Evolutionary conservation across 2,113 vertebrate genomes (phyloP).

Genomic region (Crotalus viridis): DNA sequence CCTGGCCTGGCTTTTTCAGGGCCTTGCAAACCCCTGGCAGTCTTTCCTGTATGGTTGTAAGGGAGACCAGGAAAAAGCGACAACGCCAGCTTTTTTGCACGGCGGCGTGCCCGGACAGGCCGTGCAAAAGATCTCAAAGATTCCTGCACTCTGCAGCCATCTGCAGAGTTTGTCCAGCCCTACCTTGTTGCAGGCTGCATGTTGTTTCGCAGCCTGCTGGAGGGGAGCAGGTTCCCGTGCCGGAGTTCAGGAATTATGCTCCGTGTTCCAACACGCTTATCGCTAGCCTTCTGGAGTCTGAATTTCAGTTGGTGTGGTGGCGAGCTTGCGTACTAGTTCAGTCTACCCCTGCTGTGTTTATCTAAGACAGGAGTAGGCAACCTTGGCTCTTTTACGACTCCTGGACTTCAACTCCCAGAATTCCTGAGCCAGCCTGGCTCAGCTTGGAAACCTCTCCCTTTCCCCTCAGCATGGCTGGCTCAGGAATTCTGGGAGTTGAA

Average conservation of each 20-base stretch:
- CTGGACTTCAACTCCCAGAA: too few relatives aligned
- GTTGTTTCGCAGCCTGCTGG: not conserved
- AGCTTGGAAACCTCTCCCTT: too few relatives aligned
- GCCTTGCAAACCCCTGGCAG: not conserved
- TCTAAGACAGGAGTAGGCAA: not conserved
- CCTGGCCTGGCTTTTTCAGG: not conserved
- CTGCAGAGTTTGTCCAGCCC: not conserved
- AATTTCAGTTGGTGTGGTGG: not conserved
- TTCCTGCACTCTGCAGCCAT: not conserved
- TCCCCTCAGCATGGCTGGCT: too few relatives aligned
- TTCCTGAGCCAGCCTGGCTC: too few relatives aligned
- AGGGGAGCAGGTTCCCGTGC: too few relatives aligned
- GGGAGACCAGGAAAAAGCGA: not conserved
- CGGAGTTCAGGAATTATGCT: not conserved
- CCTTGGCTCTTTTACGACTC: too few relatives aligned
- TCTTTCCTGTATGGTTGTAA: not conserved
- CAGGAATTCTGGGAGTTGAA: too few relatives aligned
- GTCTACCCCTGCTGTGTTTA: slow-evolving; percentile 16
- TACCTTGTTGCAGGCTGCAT: too few relatives aligned
- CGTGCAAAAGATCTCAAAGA: not conserved
- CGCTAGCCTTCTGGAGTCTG: too few relatives aligned
- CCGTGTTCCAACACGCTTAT: not conserved
- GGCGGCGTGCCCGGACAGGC: not conserved
- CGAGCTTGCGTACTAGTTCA: not conserved
- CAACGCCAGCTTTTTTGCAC: not conserved